phyloP scores from a whole-genome alignment of 53 echinoderm and acorn worm genomes.

The Patiria pectinifera region DNA sequence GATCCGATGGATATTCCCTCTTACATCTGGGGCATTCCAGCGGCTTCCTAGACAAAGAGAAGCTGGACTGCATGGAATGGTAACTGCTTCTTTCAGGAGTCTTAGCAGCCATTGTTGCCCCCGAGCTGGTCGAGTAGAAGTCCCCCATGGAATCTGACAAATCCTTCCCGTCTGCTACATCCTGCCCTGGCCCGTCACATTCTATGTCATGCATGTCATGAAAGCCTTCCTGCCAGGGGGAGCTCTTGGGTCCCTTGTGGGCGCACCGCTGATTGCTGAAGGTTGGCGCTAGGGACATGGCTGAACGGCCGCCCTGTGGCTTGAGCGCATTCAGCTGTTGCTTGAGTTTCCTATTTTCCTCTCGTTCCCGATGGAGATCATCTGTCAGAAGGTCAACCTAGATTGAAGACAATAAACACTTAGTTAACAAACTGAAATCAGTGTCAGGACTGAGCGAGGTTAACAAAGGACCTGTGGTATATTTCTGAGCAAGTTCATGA shows the following conservation, averaged over 20 bases:
- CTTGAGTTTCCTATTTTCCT: slow-evolving; percentile 2
- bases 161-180: not conserved
- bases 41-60: not conserved
- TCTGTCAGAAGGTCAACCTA: slow-evolving; percentile 45
- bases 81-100: not conserved
- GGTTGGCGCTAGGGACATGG: slow-evolving; percentile 12
- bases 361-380: slow-evolving; percentile 22
- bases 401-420: not conserved
- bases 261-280: slow-evolving; percentile 10
- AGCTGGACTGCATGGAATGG: not conserved
- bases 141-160: slow-evolving; percentile 2
- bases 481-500: too few species aligned
- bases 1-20: slow-evolving; percentile 37
- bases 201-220: not conserved
- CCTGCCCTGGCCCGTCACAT: slow-evolving; percentile 1
- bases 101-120: not conserved
- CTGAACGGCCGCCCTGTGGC: not conserved
- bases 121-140: not conserved
- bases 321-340: not conserved
- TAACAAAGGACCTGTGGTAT: too few species aligned
- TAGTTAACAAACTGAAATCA: too few species aligned
- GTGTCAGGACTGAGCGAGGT: not conserved
- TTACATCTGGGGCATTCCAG: slow-evolving; percentile 57
- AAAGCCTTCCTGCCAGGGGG: slow-evolving; percentile 10
- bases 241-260: not conserved